These are phyloP conservation scores for Tachystola acroxantha DNA, from an alignment of 2,888 invertebrate genomes.

Conservation along the genomic window DNA sequence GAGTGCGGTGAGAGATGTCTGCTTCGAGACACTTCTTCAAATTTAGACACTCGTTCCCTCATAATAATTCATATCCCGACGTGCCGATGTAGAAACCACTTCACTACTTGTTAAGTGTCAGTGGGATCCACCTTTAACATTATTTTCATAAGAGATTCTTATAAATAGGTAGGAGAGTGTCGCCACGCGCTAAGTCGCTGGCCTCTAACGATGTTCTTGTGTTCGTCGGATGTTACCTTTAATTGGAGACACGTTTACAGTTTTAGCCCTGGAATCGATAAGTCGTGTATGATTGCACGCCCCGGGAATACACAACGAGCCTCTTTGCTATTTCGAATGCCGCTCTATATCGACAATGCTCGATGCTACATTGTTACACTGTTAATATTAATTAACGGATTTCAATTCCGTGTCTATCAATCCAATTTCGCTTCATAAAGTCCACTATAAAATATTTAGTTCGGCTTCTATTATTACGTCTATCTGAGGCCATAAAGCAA, in stretches of 20 bases:
- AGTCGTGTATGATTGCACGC: conserved; percentile 49
- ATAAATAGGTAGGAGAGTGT: conserved; percentile 18
- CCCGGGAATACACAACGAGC: conserved; percentile 37
- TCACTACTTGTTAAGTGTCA: conserved; percentile 55
- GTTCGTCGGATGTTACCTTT: conserved; percentile 34
- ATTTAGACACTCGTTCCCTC: conserved; percentile 49
- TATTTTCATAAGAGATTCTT: conserved; percentile 39
- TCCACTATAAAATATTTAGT: conserved; percentile 6
- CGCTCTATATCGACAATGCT: conserved; percentile 7
- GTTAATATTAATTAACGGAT: conserved; percentile 46
- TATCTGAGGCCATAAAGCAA: conserved; percentile 9
- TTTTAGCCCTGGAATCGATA: conserved; percentile 54
- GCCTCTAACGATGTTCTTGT: conserved; percentile 17
- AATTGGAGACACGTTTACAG: conserved; percentile 51
- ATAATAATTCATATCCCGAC: conserved; percentile 55
- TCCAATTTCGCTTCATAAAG: conserved; percentile 7
- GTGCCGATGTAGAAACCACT: conserved; percentile 49
- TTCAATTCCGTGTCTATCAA: conserved; percentile 27
- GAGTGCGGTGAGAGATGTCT: conserved; percentile 33
- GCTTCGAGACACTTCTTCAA: conserved; percentile 53
- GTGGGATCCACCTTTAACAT: conserved; percentile 43
- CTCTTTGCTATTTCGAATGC: conserved; percentile 10
- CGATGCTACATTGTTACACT: conserved; percentile 18
- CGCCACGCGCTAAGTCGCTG: conserved; percentile 16
- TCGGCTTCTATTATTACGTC: conserved; percentile 9